Base-by-base conservation (phyloP, 2,797 vertebrate species). In the Myripristis murdjan region DNA sequence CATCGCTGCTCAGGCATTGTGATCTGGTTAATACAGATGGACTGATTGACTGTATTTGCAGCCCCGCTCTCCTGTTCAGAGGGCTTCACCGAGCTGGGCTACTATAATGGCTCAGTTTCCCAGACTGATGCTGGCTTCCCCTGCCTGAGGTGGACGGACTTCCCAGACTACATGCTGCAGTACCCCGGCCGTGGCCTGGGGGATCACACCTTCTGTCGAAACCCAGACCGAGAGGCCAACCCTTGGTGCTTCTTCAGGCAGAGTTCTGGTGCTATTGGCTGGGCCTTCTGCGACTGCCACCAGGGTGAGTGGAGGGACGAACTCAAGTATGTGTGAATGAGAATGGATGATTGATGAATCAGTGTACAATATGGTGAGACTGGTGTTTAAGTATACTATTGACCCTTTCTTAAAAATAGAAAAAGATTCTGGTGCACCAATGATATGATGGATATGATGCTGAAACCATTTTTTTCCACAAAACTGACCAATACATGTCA, bases 161-260 rank as follows among this genome's bases (percentile, higher is more conserved):
- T 97, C 77, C 96, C 95, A 0, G 96, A 97, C 77, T 97, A 97
- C 3, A 77, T 96, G 20, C 92, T 80, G 75, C 96, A 96, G 88
- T 97, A 97, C 73, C 96, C 95, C 2, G 90, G 91, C 16, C 90
- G 91, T 22, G 96, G 95, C 35, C 83, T 97, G 48, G 96, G 96
- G 3, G 91, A 94, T 48, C 96, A 97, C 89, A 96, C 84, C 77
- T 92, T 93, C 79, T 97, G 96, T 90, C 92, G 96, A 44, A 97
- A 92, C 85, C 96, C 96, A 0, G 96, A 97, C 0, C 87, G 93
- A 6, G 95, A 95, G 68, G 22, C 52, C 6, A 90, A 76, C 0
- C 96, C 96, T 22, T 97, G 96, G 96, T 97, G 96, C 84, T 97
- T 97, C 90, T 94, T 94, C 85, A 89, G 94, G 5, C 95, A 96